phyloP scores from a whole-genome alignment of 2,797 vertebrate species.

The Loris lydekkerianus region DNA sequence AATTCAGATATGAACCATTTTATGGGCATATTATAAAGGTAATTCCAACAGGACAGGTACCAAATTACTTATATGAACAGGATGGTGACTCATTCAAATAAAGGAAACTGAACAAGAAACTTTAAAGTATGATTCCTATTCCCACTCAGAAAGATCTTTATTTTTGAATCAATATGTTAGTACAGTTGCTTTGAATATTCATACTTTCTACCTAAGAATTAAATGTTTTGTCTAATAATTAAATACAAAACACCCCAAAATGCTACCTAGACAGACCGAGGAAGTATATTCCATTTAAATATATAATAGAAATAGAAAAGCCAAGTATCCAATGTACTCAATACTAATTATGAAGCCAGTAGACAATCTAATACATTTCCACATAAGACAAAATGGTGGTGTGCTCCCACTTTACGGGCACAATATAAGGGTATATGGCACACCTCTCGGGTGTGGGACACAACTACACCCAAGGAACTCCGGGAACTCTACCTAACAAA shows the following conservation, averaged over 20 bases:
- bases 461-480: too few species aligned
- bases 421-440: too few species aligned
- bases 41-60: not conserved
- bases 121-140: constrained; percentile 57
- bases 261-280: not conserved
- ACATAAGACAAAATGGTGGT: too few species aligned
- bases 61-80: constrained; percentile 44
- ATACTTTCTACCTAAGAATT: constrained; percentile 46
- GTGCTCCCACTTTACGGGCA: too few species aligned
- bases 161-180: constrained; percentile 31
- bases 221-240: constrained; percentile 59
- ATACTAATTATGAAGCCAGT: too few species aligned
- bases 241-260: constrained; percentile 27
- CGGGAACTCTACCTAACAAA: too few species aligned
- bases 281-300: constrained; percentile 50
- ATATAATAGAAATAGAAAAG: not conserved
- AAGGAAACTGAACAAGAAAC: constrained; percentile 12
- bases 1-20: constrained; percentile 47
- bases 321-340: too few species aligned
- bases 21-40: constrained; percentile 4
- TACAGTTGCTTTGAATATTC: constrained; percentile 2
- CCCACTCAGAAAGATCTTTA: constrained; percentile 14
- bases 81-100: not conserved
- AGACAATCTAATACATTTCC: too few species aligned
- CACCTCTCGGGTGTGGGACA: too few species aligned